phyloP scores from a whole-genome alignment of 1,140 invertebrate species.

The Popillia japonica region DNA sequence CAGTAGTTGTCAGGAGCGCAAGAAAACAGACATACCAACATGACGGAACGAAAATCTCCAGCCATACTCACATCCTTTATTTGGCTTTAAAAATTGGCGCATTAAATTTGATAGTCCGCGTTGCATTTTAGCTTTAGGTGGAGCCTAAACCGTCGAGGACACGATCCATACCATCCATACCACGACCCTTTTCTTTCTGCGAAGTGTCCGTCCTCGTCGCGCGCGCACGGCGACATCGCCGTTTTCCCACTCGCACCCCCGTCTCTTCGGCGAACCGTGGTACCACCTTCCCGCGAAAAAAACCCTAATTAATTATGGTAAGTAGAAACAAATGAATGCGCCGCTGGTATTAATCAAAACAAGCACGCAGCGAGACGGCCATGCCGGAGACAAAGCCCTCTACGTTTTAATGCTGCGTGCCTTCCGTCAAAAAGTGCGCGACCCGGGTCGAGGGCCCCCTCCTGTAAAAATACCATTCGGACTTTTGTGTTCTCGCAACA shows the following conservation, averaged over 20 bases:
- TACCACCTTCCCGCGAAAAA: constrained; percentile 49
- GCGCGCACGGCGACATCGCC: not conserved
- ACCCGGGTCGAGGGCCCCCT: not conserved
- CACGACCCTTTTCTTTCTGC: not conserved
- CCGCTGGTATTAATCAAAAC: constrained; percentile 56
- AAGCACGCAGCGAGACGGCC: constrained; percentile 48
- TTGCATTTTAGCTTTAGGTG: constrained; percentile 17
- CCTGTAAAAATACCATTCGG: not conserved
- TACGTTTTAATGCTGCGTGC: constrained; percentile 44
- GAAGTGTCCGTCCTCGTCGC: not conserved
- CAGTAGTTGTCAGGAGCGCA: not conserved
- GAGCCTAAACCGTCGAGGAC: not conserved
- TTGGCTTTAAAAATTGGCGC: constrained; percentile 45
- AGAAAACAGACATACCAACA: constrained; percentile 2
- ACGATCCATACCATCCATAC: not conserved
- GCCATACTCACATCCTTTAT: constrained; percentile 35
- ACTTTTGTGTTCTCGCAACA: too few relatives aligned
- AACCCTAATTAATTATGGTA: constrained; percentile 57
- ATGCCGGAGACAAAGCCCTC: constrained; percentile 41
- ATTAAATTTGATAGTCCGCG: constrained; percentile 46
- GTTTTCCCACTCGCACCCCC: not conserved
- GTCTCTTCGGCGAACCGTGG: constrained; percentile 24
- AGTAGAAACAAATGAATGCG: constrained; percentile 57
- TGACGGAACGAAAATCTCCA: not conserved
- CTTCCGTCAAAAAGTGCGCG: constrained; percentile 54